Evolutionary conservation across 2,888 invertebrate genomes (phyloP), one percentile per base, ranked within the genome.

Genomic region (Cosmia pyralina): DNA sequence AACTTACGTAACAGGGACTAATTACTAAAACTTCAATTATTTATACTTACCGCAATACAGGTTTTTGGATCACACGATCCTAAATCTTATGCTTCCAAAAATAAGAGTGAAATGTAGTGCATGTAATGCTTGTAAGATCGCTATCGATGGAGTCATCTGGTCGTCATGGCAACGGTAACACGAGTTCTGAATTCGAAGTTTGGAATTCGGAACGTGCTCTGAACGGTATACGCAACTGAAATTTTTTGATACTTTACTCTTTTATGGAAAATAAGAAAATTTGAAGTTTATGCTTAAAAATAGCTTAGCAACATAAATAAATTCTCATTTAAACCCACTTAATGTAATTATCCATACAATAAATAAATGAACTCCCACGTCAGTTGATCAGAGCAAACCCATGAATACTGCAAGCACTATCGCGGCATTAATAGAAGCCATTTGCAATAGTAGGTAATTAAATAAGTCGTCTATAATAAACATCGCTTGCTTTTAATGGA

Each of bases 141-240:
- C 65, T 86, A 87, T 83, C 82, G 82, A 83, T 85, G 85, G 81
- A 84, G 84, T 84, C 84, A 86, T 88, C 82, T 85, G 73, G 90
- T 91, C 64, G 89, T 86, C 90, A 89, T 91, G 87, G 87, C 84
- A 87, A 91, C 90, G 85, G 81, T 62, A 72, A 87, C 86, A 90
- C 90, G 89, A 89, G 86, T 87, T 87, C 85, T 85, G 90, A 90
- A 91, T 91, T 90, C 83, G 85, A 86, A 90, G 85, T 88, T 89
- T 79, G 85, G 85, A 88, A 87, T 88, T 88, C 75, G 81, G 87
- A 88, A 91, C 91, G 90, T 90, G 90, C 85, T 88, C 81, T 79
- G 79, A 78, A 83, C 82, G 63, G 53, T 52, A 48, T 34, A 59
- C 28, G 4, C 7, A 17, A 34, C 53, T 44, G 55, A 77, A 58